Evolutionary conservation across 30 jellyfish, hydroid and myxozoan genomes (phyloP).

Genomic region (Cassiopea xamachana): DNA sequence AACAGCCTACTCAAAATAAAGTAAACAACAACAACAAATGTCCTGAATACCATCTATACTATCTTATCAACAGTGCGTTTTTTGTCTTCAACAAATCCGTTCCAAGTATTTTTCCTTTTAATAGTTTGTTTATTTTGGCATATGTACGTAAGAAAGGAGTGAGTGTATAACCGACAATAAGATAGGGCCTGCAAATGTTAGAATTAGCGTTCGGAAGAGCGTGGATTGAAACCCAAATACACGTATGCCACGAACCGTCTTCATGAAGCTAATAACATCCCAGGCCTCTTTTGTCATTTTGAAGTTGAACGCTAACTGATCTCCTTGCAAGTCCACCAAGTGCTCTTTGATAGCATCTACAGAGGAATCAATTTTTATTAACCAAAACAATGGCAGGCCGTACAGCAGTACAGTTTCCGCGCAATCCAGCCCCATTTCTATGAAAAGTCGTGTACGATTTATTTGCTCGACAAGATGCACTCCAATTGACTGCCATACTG

Average conservation of each 20-base stretch:
- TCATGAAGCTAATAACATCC: slow-evolving; percentile 10
- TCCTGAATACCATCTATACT: too few relatives aligned
- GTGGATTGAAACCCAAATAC: slow-evolving; percentile 35
- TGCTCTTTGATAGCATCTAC: background rate
- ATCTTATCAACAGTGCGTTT: background rate
- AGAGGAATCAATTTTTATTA: slow-evolving; percentile 2
- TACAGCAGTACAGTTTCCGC: slow-evolving; percentile 10
- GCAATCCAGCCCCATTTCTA: slow-evolving; percentile 20
- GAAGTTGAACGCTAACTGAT: background rate
- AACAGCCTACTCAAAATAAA: too few relatives aligned
- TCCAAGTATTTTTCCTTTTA: background rate
- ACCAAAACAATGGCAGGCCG: slow-evolving; percentile 17
- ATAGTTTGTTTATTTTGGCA: slow-evolving; percentile 1
- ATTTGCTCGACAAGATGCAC: slow-evolving; percentile 4
- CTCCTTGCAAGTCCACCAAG: slow-evolving; percentile 11
- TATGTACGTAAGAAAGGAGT: background rate
- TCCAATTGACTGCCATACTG: background rate
- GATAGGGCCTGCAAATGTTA: slow-evolving; percentile 37
- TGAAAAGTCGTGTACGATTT: slow-evolving; percentile 5
- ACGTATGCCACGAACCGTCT: slow-evolving; percentile 7
- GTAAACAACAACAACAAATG: too few relatives aligned
- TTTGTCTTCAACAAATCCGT: background rate
- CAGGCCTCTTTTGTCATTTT: slow-evolving; percentile 14
- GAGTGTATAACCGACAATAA: slow-evolving; percentile 18
- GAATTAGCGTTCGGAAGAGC: slow-evolving; percentile 26